These are phyloP conservation scores for Macropodus opercularis DNA, from an alignment of 2,797 vertebrate genomes.

Conservation along the genomic window DNA sequence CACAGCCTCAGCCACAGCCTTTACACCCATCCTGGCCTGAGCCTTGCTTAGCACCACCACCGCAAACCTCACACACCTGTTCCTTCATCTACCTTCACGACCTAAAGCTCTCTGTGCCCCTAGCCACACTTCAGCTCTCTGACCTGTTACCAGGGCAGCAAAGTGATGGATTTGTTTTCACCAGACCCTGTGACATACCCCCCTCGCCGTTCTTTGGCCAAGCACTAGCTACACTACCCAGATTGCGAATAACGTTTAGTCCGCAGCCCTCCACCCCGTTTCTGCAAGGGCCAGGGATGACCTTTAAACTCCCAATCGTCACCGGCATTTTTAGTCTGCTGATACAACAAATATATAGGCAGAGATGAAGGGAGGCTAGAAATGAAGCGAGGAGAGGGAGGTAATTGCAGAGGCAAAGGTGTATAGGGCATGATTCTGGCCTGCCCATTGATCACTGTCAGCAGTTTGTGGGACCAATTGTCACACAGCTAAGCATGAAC, in stretches of 20 bases:
- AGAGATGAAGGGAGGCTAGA: constrained; percentile 6
- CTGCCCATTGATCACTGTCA: constrained; percentile 48
- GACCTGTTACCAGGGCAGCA: constrained; percentile 48
- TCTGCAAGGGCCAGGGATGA: constrained; percentile 48
- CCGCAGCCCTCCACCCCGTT: constrained; percentile 13
- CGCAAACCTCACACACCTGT: constrained; percentile 22
- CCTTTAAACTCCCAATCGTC: constrained; percentile 66
- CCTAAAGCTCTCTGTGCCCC: constrained; percentile 33
- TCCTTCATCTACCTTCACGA: constrained; percentile 26
- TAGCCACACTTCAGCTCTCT: constrained; percentile 42
- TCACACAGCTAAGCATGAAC: constrained; percentile 19
- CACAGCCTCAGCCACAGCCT: constrained; percentile 20
- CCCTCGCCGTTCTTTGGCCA: too few species aligned
- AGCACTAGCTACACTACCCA: constrained; percentile 23
- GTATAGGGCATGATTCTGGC: constrained; percentile 38
- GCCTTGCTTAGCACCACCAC: constrained; percentile 10
- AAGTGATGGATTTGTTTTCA: constrained; percentile 80
- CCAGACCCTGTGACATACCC: constrained; percentile 66
- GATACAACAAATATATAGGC: constrained; percentile 49
- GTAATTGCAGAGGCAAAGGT: constrained; percentile 21
- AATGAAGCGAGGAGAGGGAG: constrained; percentile 16
- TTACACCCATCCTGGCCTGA: constrained; percentile 23
- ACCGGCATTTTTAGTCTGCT: constrained; percentile 60
- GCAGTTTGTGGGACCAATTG: constrained; percentile 29
- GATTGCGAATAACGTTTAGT: constrained; percentile 65